A percentile compares a stretch with the other conserved stretches of the same genome.
Conservation (phyloP, 2,888 invertebrate species). For the Plebejus argus region DNA sequence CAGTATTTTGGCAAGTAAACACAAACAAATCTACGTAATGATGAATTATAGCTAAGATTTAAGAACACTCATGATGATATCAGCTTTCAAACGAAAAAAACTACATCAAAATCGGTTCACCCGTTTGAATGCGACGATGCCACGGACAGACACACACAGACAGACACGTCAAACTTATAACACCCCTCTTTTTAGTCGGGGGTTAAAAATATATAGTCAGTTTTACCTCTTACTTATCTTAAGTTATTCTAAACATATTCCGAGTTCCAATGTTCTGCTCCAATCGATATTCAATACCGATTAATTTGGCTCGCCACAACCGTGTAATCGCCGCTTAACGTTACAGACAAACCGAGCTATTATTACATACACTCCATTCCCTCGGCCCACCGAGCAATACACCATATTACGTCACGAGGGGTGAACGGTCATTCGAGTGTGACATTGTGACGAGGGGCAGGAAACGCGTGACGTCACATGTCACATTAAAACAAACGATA, state of each 20-base stretch:
- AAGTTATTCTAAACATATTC: neutral
- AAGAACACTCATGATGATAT: too few relatives aligned
- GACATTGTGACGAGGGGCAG: neutral
- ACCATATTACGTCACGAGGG: conserved; percentile 19
- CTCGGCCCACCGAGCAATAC: neutral
- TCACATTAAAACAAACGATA: conserved; percentile 1
- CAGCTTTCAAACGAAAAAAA: too few relatives aligned
- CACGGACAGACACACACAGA: too few relatives aligned
- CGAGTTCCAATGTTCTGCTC: neutral
- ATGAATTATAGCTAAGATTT: too few relatives aligned
- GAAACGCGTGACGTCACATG: conserved; percentile 17
- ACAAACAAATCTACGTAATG: too few relatives aligned
- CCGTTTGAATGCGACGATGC: too few relatives aligned
- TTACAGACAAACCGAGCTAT: conserved; percentile 10
- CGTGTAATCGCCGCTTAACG: neutral
- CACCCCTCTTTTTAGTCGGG: too few relatives aligned
- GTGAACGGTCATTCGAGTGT: conserved; percentile 12
- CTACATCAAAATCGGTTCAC: too few relatives aligned
- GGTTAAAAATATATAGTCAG: too few relatives aligned
- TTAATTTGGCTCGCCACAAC: neutral
- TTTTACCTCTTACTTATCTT: neutral
- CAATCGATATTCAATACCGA: conserved; percentile 8
- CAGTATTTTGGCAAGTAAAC: too few relatives aligned
- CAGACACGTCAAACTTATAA: too few relatives aligned
- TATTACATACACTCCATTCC: neutral